Evolutionary conservation across 1,140 invertebrate genomes (phyloP), one percentile per base, ranked within the genome.

Genomic region (Papilio helenus): DNA sequence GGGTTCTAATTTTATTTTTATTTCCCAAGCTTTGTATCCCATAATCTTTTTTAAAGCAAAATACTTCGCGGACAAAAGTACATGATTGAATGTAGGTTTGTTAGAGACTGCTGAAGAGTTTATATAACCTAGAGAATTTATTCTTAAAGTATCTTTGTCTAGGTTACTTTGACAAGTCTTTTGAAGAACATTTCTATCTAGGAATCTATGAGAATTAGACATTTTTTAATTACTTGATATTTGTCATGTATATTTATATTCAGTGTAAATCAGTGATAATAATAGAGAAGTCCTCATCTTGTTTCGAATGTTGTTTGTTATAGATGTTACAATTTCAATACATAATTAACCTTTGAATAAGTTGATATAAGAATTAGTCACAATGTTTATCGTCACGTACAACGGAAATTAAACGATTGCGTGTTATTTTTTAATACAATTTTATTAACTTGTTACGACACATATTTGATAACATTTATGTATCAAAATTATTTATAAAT

Each of bases 351-450:
- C 72, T 46, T 44, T 23, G 46, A 74, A 42, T 51, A 26, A 20
- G 39, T 16, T 34, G 79, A 46, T 80, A 46, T 29, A 51, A 23
- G 42, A 71, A 65, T 80, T 80, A 80, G 72, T 74, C 79, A 80
- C 76, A 76, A 51, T 34, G 79, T 51, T 77, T 80, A 80, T 80
- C 79, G 79, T 80, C 79, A 80, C 79, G 79, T 80, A 71, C 68
- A 65, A 44, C 73, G 46, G 49, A 80, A 74, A 61, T 42, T 80
- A 76, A 80, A 76, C 73, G 76, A 74, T 65, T 65, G 61, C 61
- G 61, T 65, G 23, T 26, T 65, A 29, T 65, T 65, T 61, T 65
- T 65, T 65, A 65, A 65, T 2, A 29, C 10, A 20, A 26, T 61
- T 61, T 29, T 65, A 29, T 14, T 65, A 29, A 61, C 55, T 23